Conservation (phyloP, 2,888 invertebrate genomes). For the Tipula helvola region DNA sequence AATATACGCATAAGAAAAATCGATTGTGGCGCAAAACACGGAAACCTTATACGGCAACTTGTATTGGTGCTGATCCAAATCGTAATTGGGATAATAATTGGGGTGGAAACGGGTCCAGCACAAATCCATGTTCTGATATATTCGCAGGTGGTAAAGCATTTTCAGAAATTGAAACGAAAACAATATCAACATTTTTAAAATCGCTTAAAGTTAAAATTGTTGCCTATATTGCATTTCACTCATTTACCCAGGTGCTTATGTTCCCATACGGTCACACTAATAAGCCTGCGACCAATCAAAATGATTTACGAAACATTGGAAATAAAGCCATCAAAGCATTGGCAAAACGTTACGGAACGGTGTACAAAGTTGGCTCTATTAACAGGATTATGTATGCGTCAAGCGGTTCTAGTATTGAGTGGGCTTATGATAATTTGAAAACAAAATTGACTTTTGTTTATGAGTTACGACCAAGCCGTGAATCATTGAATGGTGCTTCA, state of each 20-base stretch:
- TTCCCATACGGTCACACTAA: slow-evolving; percentile 49
- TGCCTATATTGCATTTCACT: slow-evolving; percentile 59
- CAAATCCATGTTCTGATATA: slow-evolving; percentile 43
- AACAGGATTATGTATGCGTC: slow-evolving; percentile 39
- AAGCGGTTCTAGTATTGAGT: slow-evolving; percentile 49
- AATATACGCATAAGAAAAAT: slow-evolving; percentile 40
- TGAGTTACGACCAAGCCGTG: slow-evolving; percentile 37
- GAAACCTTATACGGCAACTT: slow-evolving; percentile 33
- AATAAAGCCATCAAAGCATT: slow-evolving; percentile 25
- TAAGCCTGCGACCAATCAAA: slow-evolving; percentile 38
- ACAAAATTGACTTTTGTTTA: slow-evolving; percentile 47
- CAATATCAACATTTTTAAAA: slow-evolving; percentile 41
- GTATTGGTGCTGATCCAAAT: slow-evolving; percentile 30
- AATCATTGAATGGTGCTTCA: slow-evolving; percentile 32
- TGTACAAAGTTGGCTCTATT: slow-evolving; percentile 36
- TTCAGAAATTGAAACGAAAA: slow-evolving; percentile 53
- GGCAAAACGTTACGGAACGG: slow-evolving; percentile 30
- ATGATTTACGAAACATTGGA: slow-evolving; percentile 35
- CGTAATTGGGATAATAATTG: slow-evolving; percentile 64
- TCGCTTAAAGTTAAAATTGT: slow-evolving; percentile 26
- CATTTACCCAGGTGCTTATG: slow-evolving; percentile 56
- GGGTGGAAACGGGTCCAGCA: slow-evolving; percentile 46
- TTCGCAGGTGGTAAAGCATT: slow-evolving; percentile 55
- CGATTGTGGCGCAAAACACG: slow-evolving; percentile 61
- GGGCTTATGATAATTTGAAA: slow-evolving; percentile 43